Percentiles rank a stretch among this genome's conserved stretches.
phyloP scores from a whole-genome alignment of 2,888 invertebrate genomes.

The Ischnus inquisitorius region DNA sequence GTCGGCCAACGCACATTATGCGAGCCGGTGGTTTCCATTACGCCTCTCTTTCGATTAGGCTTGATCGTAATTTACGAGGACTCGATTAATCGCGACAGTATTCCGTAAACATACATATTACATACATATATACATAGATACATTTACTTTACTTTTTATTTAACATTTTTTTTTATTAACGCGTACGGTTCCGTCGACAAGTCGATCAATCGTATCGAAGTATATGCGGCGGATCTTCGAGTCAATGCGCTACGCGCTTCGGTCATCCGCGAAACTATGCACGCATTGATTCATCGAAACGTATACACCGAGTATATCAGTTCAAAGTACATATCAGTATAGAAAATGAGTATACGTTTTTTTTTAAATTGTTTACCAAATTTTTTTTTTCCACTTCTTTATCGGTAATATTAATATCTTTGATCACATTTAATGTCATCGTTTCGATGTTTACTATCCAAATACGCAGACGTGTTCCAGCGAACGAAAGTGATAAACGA shows the following conservation, averaged over 20 bases:
- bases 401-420: constrained; percentile 33
- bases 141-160: constrained; percentile 45
- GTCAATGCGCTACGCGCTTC: not conserved
- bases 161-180: constrained; percentile 33
- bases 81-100: constrained; percentile 30
- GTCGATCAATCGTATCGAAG: not conserved
- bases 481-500: constrained; percentile 10
- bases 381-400: not conserved
- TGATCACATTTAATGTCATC: constrained; percentile 60
- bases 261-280: not conserved
- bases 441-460: constrained; percentile 50
- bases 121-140: constrained; percentile 68
- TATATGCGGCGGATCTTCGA: not conserved
- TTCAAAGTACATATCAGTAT: constrained; percentile 51
- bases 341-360: constrained; percentile 60
- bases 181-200: constrained; percentile 33
- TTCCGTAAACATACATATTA: constrained; percentile 49
- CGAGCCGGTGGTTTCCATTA: constrained; percentile 45
- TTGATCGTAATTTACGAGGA: constrained; percentile 28
- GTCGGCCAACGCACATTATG: not conserved
- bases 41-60: constrained; percentile 31
- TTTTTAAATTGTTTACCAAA: constrained; percentile 9
- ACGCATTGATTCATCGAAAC: constrained; percentile 37
- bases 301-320: constrained; percentile 56
- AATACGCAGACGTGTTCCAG: constrained; percentile 22